phyloP scores from a whole-genome alignment of 2,888 invertebrate species.

The Microctonus brassicae region DNA sequence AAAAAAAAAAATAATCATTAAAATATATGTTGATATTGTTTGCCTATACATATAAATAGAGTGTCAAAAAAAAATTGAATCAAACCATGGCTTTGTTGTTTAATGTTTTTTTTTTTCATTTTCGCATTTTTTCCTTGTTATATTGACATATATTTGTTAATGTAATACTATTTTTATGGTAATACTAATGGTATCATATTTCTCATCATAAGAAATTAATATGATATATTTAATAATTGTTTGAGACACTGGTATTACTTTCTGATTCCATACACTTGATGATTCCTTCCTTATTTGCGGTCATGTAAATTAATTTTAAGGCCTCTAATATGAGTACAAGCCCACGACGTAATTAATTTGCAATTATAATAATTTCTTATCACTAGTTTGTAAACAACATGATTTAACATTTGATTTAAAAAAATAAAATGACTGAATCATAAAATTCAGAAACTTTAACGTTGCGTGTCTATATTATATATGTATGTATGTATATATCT shows the following conservation, averaged over 20 bases:
- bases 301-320: not conserved
- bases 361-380: not conserved
- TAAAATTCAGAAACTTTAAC: conserved; percentile 69
- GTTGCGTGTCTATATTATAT: conserved; percentile 54
- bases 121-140: not conserved
- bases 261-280: not conserved
- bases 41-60: no score
- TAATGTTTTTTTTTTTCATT: not conserved
- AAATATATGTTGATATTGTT: no score
- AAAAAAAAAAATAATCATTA: no score
- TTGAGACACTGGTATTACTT: not conserved
- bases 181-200: conserved; percentile 43
- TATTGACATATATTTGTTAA: not conserved
- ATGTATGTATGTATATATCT: not conserved
- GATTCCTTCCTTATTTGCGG: not conserved
- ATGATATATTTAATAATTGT: conserved; percentile 9
- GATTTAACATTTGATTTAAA: conserved; percentile 17
- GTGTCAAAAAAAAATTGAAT: conserved; percentile 1
- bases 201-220: not conserved
- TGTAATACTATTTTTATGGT: conserved; percentile 40
- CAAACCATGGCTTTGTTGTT: not conserved
- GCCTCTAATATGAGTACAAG: conserved; percentile 5
- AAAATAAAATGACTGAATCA: conserved; percentile 43
- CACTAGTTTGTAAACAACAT: conserved; percentile 15
- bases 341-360: not conserved